phyloP scores from a whole-genome alignment of 2,113 vertebrate genomes.

The Semnornis frantzii region DNA sequence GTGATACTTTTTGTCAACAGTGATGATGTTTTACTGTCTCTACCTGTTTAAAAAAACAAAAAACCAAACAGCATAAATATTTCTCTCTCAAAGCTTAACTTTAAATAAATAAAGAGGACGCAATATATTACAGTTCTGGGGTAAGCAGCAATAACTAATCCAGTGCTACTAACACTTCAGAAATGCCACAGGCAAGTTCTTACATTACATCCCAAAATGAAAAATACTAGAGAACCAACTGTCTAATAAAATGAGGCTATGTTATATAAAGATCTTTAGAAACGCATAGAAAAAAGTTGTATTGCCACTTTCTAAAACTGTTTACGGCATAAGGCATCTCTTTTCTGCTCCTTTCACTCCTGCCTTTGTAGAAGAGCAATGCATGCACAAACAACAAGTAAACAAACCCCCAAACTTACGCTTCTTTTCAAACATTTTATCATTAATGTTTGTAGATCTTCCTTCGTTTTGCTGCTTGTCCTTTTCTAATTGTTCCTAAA shows the following conservation, averaged over 20 bases:
- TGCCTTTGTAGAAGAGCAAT: neutral
- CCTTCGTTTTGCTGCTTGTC: constrained; percentile 85
- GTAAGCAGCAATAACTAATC: neutral
- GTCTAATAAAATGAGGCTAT: neutral
- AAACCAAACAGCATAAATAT: constrained; percentile 31
- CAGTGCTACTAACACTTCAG: neutral
- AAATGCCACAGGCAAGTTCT: neutral
- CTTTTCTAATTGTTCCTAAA: constrained; percentile 85
- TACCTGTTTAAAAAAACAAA: constrained; percentile 81
- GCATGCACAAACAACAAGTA: neutral
- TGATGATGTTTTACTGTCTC: constrained; percentile 85
- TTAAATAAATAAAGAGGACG: neutral
- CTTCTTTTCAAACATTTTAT: constrained; percentile 85
- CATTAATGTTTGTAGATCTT: constrained; percentile 69
- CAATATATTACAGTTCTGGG: neutral
- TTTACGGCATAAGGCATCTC: neutral
- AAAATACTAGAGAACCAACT: neutral
- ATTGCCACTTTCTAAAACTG: neutral
- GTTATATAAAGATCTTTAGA: neutral
- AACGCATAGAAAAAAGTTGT: neutral
- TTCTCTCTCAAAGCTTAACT: neutral
- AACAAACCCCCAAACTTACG: constrained; percentile 73
- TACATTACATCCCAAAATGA: neutral
- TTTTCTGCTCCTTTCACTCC: neutral
- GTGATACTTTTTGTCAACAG: constrained; percentile 82